Conservation (phyloP, 2,888 invertebrate genomes). For the Apamea monoglypha region DNA sequence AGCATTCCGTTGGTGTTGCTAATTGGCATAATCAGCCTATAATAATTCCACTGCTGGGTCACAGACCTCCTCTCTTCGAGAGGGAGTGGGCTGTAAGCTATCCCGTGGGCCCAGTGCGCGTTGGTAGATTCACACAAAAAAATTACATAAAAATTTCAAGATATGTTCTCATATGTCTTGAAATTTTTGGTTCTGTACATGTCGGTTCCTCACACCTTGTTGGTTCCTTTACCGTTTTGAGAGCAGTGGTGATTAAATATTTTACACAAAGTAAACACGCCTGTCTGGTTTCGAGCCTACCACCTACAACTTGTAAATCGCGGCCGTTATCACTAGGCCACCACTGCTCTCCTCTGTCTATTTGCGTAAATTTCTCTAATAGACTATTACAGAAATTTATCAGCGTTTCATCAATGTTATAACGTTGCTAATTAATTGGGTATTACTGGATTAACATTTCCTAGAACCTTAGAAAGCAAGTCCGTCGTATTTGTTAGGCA, state of each 20-base stretch:
- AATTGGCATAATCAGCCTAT: neutral
- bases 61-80: no score
- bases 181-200: neutral
- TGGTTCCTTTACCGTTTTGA: neutral
- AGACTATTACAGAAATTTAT: no score
- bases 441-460: neutral
- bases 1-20: neutral
- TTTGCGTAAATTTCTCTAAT: no score
- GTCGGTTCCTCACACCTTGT: neutral
- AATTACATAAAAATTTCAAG: no score
- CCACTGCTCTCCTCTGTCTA: no score
- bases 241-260: neutral
- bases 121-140: no score
- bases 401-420: neutral
- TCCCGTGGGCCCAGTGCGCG: no score
- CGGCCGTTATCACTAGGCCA: no score
- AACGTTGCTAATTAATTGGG: neutral
- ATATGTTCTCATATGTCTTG: neutral
- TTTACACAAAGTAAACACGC: neutral
- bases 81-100: no score
- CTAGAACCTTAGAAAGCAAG: neutral
- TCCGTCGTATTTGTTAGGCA: neutral
- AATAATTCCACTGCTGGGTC: no score
- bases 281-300: neutral
- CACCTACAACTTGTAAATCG: neutral